Base-by-base conservation (phyloP, 2,888 invertebrate species). In the Nebria brevicollis region DNA sequence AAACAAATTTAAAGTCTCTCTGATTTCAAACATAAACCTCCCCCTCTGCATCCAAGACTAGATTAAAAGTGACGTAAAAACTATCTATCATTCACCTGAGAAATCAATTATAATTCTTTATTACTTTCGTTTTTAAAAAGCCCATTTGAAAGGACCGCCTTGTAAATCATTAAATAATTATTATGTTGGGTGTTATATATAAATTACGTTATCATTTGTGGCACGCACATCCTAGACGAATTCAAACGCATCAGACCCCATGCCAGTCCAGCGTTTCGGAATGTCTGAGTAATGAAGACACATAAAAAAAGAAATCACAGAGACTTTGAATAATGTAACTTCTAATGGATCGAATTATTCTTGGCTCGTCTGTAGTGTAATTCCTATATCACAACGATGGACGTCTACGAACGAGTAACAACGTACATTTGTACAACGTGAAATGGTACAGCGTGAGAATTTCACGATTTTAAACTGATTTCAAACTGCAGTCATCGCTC, bases 241-340 rank as follows among this genome's bases (percentile, higher is more conserved):
- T 70, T 25, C 34, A 20, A 25, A 70, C 70, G 25, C 26, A 26
- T 25, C 25, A 10, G 70, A 70, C 70, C 70, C 70, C 70, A 70
- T 70, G 13, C 70, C 70, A 34, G 25, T 70, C 25, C 20, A 70
- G 20, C 34, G 70, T 34, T 70, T 66, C 26, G 70, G 70, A 70
- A 70, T 70, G 70, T 70, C 70, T 70, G 70, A 70, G 70, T 70
- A 70, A 73, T 73, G 43, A 73, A 73, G 73, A 73, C 43, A 41
- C 43, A 72, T 34, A 41, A 13, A 73, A 73, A 73, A 73, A 43
- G 73, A 73, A 73, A 73, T 41, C 66, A 41, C 26, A 41, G n/a
- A 73, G 43, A 73, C 79, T 68, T 80, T 80, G 75, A 80, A 80
- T 80, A 80, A 80, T 80, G 75, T 70, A 80, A 75, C 80, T 80